These are phyloP conservation scores for Catocala nupta DNA, from an alignment of 2,888 invertebrate species.

Conservation along the genomic window DNA sequence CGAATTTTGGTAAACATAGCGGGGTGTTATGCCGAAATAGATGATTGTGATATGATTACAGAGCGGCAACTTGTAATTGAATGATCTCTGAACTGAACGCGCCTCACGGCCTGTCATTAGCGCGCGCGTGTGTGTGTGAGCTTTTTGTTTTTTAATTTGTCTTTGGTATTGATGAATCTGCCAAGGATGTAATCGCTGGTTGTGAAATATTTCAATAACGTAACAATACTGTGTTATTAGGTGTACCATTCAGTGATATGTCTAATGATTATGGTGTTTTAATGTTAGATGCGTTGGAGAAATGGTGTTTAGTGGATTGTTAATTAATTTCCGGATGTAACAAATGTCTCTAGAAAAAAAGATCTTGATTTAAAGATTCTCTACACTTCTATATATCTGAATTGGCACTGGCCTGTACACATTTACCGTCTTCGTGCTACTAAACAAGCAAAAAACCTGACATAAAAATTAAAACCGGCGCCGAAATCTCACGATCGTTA, in stretches of 20 bases:
- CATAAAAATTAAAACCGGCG: too few relatives aligned
- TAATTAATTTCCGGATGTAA: too few relatives aligned
- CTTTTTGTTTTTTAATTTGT: conserved; percentile 51
- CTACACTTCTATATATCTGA: too few relatives aligned
- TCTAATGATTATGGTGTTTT: conserved; percentile 14
- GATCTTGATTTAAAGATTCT: too few relatives aligned
- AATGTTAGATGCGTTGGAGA: background rate
- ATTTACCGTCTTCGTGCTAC: too few relatives aligned
- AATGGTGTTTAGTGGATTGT: background rate
- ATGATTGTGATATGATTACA: conserved; percentile 81
- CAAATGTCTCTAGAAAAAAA: too few relatives aligned
- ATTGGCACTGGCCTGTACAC: too few relatives aligned
- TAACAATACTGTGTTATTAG: conserved; percentile 25
- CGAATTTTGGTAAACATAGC: conserved; percentile 51
- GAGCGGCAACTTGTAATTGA: conserved; percentile 71
- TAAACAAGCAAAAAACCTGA: too few relatives aligned
- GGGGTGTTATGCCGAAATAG: conserved; percentile 70
- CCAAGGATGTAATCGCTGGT: conserved; percentile 39
- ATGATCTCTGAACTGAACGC: conserved; percentile 54
- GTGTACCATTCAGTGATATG: conserved; percentile 12
- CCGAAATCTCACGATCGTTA: too few relatives aligned
- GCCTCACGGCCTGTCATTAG: conserved; percentile 66
- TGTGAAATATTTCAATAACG: conserved; percentile 37
- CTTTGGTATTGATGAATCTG: conserved; percentile 53
- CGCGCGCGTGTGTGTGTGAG: conserved; percentile 31